Conservation (phyloP, 2,113 vertebrate genomes). For the Nesoenas mayeri region DNA sequence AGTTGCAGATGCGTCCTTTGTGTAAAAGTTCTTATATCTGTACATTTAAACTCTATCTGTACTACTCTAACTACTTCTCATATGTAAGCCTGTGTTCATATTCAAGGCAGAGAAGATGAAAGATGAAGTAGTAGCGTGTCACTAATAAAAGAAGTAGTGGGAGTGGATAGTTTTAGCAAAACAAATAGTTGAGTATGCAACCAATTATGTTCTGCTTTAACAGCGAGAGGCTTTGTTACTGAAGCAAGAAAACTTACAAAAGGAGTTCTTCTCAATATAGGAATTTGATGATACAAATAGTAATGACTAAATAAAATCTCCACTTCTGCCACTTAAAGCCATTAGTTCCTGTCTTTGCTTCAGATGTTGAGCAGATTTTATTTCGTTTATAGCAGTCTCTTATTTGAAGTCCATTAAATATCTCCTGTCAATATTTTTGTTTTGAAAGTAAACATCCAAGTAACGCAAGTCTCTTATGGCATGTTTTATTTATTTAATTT, state of each 20-base stretch:
- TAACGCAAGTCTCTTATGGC: background rate
- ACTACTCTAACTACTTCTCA: background rate
- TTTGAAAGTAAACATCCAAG: background rate
- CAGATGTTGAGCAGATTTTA: background rate
- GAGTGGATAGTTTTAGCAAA: background rate
- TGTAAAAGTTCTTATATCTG: background rate
- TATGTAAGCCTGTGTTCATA: background rate
- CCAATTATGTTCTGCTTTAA: rapidly evolving
- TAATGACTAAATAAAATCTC: background rate
- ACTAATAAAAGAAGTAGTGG: background rate
- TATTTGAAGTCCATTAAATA: background rate
- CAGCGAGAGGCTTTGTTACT: background rate
- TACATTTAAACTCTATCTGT: background rate
- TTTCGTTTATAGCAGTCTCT: background rate
- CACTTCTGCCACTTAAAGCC: background rate
- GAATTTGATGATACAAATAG: background rate
- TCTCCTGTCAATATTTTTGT: background rate
- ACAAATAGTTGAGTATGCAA: background rate
- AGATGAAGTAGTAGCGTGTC: background rate
- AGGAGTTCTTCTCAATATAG: background rate
- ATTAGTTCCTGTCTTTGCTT: background rate
- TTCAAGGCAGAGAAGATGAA: background rate
- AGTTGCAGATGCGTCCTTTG: background rate
- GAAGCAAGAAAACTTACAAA: background rate
- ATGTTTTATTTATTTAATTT: background rate